Base-by-base conservation (phyloP, 2,888 invertebrate species). In the Portevinia maculata region DNA sequence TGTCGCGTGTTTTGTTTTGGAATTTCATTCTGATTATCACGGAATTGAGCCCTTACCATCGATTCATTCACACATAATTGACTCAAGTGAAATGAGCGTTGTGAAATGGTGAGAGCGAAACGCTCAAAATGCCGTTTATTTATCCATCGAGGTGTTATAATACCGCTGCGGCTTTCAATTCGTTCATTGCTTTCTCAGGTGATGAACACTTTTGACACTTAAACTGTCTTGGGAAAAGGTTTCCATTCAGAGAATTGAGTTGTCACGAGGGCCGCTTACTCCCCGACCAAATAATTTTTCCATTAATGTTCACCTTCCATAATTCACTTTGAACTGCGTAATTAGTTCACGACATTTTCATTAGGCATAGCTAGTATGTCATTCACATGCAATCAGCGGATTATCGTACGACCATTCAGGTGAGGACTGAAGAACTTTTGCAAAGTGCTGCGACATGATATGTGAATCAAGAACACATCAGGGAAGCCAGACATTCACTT, bases 381-480 rank as follows among this genome's bases (percentile, higher is more conserved):
- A 69, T 64, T 69, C 74, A 19, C 59, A 81, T 75, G 64, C 75
- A 28, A 79, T 75, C 62, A 62, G 75, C 59, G 75, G 79, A 75
- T 81, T 70, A 64, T 57, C 69, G 28, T 17, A 15, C 15, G 24
- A 30, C 13, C 7, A 11, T 1, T 9, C 8, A 2, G 4, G 7
- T n/a, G n/a, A n/a, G n/a, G n/a, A n/a, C 7, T 32, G 5, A 8
- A 37, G 34, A 19, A n/a, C 46, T 62, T 24, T 15, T 9, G 13
- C 39, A 24, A 57, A 37, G 13, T 13, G 28, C 21, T 28, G 13
- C 64, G 21, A 65, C 55, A 48, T 75, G 67, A 67, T 67, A 75
- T 52, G 34, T 19, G 59, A 8, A 60, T 53, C 28, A 13, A 65
- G 59, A 34, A 41, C 21, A 65, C 50, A 74, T 60, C 60, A 69